phyloP scores from a whole-genome alignment of 2,888 invertebrate species.

The Zeuzera pyrina region DNA sequence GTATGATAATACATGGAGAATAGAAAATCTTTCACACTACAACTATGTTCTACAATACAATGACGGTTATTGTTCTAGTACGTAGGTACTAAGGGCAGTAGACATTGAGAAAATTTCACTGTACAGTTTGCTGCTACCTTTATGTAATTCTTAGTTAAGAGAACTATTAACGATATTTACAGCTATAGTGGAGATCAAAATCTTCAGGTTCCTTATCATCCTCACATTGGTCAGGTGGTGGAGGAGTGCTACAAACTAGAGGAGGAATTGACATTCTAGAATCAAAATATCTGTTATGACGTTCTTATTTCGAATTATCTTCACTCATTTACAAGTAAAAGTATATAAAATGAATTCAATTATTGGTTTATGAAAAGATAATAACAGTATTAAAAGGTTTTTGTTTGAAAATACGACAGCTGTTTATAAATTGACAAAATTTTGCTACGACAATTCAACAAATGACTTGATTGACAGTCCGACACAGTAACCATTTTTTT shows the following conservation, averaged over 20 bases:
- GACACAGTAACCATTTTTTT: too few species aligned
- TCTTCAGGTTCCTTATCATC: conserved; percentile 74
- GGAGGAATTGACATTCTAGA: conserved; percentile 76
- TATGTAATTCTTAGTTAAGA: neutral
- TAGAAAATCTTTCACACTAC: neutral
- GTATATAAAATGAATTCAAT: too few species aligned
- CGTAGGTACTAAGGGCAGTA: too few species aligned
- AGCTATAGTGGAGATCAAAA: conserved; percentile 55
- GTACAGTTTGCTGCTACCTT: too few species aligned
- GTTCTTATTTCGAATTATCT: too few species aligned
- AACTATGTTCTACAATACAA: neutral
- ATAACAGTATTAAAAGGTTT: conserved; percentile 20
- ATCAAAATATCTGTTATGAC: neutral
- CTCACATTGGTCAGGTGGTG: conserved; percentile 76
- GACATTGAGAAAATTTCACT: neutral
- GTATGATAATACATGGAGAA: neutral
- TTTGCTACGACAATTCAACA: too few species aligned
- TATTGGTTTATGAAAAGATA: too few species aligned
- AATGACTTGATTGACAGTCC: too few species aligned
- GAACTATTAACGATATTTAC: conserved; percentile 34
- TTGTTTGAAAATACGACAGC: too few species aligned
- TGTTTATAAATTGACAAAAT: conserved; percentile 57
- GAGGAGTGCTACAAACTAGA: conserved; percentile 77
- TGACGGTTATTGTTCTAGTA: too few species aligned
- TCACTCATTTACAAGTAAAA: too few species aligned